A percentile compares a stretch with the other conserved stretches of the same genome.
These are phyloP conservation scores for Octonoba sinensis DNA, from an alignment of 2,888 invertebrate species.

Conservation along the genomic window DNA sequence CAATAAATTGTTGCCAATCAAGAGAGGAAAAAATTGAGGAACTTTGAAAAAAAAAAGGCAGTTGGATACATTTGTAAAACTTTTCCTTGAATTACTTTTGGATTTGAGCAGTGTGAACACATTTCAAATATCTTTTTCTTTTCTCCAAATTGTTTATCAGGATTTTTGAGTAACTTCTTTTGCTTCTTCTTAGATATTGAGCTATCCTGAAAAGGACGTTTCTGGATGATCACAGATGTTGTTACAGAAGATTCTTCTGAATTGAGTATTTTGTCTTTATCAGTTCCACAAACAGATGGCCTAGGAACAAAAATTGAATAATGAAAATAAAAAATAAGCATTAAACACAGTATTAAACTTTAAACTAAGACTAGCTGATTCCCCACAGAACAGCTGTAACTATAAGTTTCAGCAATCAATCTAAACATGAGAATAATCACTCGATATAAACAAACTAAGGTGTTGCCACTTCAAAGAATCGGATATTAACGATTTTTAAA, in stretches of 20 bases:
- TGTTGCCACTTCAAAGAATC: no score
- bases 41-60: no score
- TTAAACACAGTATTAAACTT: no score
- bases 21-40: no score
- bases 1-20: no score
- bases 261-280: slow-evolving; percentile 1
- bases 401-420: no score
- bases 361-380: no score
- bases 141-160: slow-evolving; percentile 74
- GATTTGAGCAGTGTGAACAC: slow-evolving; percentile 65
- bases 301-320: not conserved
- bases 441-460: no score
- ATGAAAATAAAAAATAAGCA: not conserved
- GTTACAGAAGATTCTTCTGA: not conserved
- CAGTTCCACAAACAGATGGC: not conserved
- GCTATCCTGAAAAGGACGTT: slow-evolving; percentile 22
- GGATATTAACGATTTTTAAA: no score
- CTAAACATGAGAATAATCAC: no score
- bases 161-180: slow-evolving; percentile 85
- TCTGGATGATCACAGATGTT: slow-evolving; percentile 1
- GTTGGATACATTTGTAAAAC: no score
- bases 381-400: no score
- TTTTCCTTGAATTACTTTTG: slow-evolving; percentile 37
- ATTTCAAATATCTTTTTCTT: slow-evolving; percentile 48
- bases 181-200: slow-evolving; percentile 82